phyloP scores from a whole-genome alignment of 2,797 vertebrate genomes.

The Steatocranus sp. region DNA sequence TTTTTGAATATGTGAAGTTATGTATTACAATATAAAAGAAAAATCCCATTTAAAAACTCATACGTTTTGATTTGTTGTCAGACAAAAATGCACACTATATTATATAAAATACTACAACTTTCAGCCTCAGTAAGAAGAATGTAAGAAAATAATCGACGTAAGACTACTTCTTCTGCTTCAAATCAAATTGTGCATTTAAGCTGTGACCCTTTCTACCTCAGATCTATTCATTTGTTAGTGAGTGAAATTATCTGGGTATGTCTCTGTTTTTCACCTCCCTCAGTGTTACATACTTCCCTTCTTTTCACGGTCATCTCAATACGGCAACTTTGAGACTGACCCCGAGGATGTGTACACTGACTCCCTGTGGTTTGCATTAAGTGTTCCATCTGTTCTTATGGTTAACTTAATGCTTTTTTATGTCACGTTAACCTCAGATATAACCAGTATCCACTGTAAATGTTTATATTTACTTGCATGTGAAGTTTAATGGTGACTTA shows the following conservation, averaged over 20 bases:
- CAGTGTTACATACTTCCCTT: background rate
- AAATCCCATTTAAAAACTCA: background rate
- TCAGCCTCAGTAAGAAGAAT: background rate
- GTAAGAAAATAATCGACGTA: fast-evolving
- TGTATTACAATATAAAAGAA: background rate
- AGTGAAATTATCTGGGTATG: background rate
- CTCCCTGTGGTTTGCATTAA: conserved; percentile 59
- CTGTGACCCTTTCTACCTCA: background rate
- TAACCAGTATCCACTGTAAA: background rate
- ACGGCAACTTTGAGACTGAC: background rate
- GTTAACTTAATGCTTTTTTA: background rate
- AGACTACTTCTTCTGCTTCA: background rate
- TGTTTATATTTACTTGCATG: background rate
- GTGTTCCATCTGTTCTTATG: conserved; percentile 8
- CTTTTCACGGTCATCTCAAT: background rate
- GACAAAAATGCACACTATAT: background rate
- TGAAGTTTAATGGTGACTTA: background rate
- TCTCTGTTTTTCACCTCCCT: background rate
- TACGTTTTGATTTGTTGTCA: background rate
- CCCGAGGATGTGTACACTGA: background rate
- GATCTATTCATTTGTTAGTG: background rate
- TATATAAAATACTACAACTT: background rate
- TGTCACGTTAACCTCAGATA: background rate
- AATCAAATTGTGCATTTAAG: background rate
- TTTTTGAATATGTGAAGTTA: background rate